Conservation (phyloP, 2,113 vertebrate genomes). For the Mobula hypostoma region DNA sequence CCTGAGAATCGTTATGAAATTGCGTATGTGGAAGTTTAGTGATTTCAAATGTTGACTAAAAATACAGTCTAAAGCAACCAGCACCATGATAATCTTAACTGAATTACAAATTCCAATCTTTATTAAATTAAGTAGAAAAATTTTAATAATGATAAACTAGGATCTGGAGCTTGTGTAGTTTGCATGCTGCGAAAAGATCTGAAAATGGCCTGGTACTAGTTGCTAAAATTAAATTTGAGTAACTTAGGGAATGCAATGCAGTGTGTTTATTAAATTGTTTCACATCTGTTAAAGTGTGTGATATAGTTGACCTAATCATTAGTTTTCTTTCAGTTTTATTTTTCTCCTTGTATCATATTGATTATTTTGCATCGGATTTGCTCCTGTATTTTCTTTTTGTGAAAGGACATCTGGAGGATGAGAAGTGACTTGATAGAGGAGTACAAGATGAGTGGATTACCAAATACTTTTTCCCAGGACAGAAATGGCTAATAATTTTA, state of each 20-base stretch:
- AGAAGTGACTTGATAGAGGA: too few species aligned
- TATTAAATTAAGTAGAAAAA: background rate
- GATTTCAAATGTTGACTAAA: background rate
- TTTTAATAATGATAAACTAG: background rate
- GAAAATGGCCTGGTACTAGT: background rate
- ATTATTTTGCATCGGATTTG: background rate
- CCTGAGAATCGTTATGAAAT: background rate
- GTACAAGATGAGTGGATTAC: too few species aligned
- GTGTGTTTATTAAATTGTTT: background rate
- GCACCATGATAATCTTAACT: background rate
- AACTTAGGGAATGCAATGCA: background rate
- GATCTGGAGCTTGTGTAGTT: background rate
- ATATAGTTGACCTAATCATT: background rate
- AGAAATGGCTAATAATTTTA: too few species aligned
- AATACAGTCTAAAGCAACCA: background rate
- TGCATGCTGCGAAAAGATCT: background rate
- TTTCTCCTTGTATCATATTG: too few species aligned
- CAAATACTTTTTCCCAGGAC: too few species aligned
- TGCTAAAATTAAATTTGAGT: background rate
- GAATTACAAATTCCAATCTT: background rate
- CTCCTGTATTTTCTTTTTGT: background rate
- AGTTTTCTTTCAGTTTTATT: background rate
- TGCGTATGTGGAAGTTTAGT: background rate
- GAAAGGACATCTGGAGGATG: too few species aligned
- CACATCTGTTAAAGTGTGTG: background rate